phyloP scores from a whole-genome alignment of 2,888 invertebrate species.

The Peribatodes rhomboidaria region DNA sequence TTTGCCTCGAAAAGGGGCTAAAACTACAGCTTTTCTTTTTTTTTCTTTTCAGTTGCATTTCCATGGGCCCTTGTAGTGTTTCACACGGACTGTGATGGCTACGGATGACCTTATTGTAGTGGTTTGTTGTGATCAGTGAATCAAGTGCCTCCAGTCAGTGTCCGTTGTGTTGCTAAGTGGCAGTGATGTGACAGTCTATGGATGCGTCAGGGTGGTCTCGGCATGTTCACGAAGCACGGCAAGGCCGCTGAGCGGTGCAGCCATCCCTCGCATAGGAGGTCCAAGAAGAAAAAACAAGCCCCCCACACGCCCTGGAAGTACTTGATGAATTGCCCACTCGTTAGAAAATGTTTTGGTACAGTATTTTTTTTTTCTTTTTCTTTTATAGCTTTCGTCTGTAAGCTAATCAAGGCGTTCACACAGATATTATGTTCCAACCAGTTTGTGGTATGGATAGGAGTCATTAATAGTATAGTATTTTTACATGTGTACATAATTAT shows the following conservation, averaged over 20 bases:
- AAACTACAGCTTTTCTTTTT: slow-evolving; percentile 77
- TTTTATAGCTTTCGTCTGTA: neutral
- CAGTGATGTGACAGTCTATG: slow-evolving; percentile 84
- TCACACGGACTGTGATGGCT: slow-evolving; percentile 76
- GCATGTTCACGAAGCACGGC: slow-evolving; percentile 84
- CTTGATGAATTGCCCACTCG: slow-evolving; percentile 87
- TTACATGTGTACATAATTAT: slow-evolving; percentile 16
- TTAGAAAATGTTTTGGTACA: slow-evolving; percentile 87
- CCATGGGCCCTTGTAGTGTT: slow-evolving; percentile 72
- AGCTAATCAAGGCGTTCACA: slow-evolving; percentile 4
- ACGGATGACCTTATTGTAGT: slow-evolving; percentile 77
- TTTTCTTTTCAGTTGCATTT: slow-evolving; percentile 84
- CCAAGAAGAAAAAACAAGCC: slow-evolving; percentile 84
- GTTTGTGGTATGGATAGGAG: neutral
- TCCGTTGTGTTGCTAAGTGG: slow-evolving; percentile 57
- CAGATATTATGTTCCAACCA: neutral
- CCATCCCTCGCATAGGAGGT: slow-evolving; percentile 77
- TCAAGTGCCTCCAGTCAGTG: slow-evolving; percentile 62
- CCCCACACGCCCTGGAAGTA: slow-evolving; percentile 86
- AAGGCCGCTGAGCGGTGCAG: slow-evolving; percentile 83
- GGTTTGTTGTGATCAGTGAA: slow-evolving; percentile 75
- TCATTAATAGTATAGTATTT: slow-evolving; percentile 11
- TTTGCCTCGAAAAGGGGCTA: slow-evolving; percentile 51
- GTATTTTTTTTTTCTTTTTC: slow-evolving; percentile 64
- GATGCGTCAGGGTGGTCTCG: slow-evolving; percentile 78